These are phyloP conservation scores for Adelphocoris suturalis DNA, from an alignment of 2,888 invertebrate genomes.

Conservation along the genomic window DNA sequence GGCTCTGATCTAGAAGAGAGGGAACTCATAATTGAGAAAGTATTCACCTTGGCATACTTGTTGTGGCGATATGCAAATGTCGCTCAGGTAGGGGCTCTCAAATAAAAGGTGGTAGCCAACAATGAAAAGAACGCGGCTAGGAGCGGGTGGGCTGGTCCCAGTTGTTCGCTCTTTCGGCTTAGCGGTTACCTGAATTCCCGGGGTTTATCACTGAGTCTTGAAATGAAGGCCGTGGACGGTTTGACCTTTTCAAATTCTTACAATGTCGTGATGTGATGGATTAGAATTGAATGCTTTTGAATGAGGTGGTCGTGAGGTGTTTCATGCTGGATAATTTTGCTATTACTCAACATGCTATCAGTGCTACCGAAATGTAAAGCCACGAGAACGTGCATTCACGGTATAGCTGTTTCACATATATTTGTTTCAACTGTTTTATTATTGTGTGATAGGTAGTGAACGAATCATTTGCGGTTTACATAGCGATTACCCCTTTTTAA, in stretches of 20 bases:
- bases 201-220: background rate
- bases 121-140: slow-evolving; percentile 8
- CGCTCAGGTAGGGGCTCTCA: background rate
- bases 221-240: background rate
- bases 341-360: no score
- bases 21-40: slow-evolving; percentile 54
- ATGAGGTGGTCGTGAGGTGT: background rate
- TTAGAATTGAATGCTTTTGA: background rate
- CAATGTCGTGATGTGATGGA: background rate
- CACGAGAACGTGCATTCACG: background rate
- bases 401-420: no score
- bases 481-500: no score
- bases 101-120: slow-evolving; percentile 42
- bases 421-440: no score
- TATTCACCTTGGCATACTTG: slow-evolving; percentile 63
- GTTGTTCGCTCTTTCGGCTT: background rate
- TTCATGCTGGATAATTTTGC: no score
- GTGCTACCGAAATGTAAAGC: background rate
- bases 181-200: background rate
- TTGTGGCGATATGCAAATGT: slow-evolving; percentile 49
- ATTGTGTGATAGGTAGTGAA: background rate
- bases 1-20: slow-evolving; percentile 48
- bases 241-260: slow-evolving; percentile 14
- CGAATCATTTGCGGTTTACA: background rate
- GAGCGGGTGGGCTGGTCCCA: slow-evolving; percentile 1